Evolutionary conservation across 2,888 invertebrate species (phyloP), one percentile per base, ranked within the genome.

Genomic region (Sipha maydis): DNA sequence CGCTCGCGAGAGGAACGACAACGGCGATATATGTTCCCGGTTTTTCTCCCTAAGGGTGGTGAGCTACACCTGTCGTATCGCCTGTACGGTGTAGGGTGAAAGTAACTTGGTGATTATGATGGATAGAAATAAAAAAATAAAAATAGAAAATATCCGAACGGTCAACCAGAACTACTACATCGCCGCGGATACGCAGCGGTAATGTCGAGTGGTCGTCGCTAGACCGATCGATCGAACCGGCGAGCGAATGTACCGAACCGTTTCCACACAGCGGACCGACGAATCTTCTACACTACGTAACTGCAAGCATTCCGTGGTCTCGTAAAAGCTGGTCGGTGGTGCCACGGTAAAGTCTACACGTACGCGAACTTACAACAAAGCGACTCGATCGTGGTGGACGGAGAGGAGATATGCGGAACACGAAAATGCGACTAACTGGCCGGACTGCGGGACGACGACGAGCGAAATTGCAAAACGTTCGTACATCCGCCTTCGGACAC

Each of bases 151-250:
- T 61, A 7, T 61, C 7, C 9, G 41, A 1, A 61, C 61, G 61
- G 38, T 25, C 34, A n/a, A n/a, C 54, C 56, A 34, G 54, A 11
- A 56, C 1, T 19, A n/a, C 76, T 76, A 76, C 84, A 76, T 84
- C 41, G 84, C 76, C 28, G 84, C 21, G 31, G 14, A 56, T 48
- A 48, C 61, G 34, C 67, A 28, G 38, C 84, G 84, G 41, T 38
- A 38, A 75, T 56, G 75, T 8, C 1, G 28, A 25, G 8, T 14
- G 2, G n/a, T 61, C 19, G 83, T 19, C 56, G 54, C 14, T 9
- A 61, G 34, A 56, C 83, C 84, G 84, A 84, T 76, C 76, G 76
- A 84, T 76, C 56, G 54, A 34, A 34, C 31, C 61, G n/a, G 31
- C 82, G 48, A 28, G 25, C 25, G 8, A 34, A n/a, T 69, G 28